Base-by-base conservation (phyloP, 2,888 invertebrate genomes). In the Chirona hameri region DNA sequence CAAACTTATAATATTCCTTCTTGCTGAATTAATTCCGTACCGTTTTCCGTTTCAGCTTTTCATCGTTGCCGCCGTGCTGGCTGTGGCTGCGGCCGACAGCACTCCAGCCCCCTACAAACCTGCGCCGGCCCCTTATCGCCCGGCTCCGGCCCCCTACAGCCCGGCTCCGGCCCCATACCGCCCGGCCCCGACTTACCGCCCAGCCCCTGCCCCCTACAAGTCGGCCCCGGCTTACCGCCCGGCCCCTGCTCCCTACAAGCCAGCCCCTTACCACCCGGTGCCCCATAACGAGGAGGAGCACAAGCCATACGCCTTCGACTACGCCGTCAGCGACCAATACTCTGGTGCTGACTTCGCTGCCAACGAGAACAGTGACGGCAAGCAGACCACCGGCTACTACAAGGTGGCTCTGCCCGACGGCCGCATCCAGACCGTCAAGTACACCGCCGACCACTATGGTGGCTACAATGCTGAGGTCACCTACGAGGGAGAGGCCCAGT, bases 381-480 rank as follows among this genome's bases (percentile, higher is more conserved):
- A 91, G 84, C 90, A 90, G 81, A 91, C 92, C 0, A 90, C 90
- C 12, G 92, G 92, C 80, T 91, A 91, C 72, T 92, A 92, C 87
- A 91, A 91, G 87, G 92, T 92, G 69, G 87, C 92, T 72, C 88
- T 92, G 82, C 92, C 92, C 3, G 94, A 96, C 87, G 95, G 95
- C 15, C 91, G 95, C 84, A 92, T 93, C 46, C 95, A 96, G 89
- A 91, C 95, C 84, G 95, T 95, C 10, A 93, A 93, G 86, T 96
- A 96, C 87, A 94, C 93, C 0, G 94, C 94, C 0, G 95, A 95
- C 87, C 95, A 95, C 95, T 94, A 94, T 88, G 94, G 93, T 86
- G 96, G 96, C 55, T 96, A 94, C 89, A 94, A 95, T 87, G 96
- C 96, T 85, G 94, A 95, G 89, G 95, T 95, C 14, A 90, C 91